Base-by-base conservation (phyloP, 2,888 invertebrate species). In the Elysia crispata region DNA sequence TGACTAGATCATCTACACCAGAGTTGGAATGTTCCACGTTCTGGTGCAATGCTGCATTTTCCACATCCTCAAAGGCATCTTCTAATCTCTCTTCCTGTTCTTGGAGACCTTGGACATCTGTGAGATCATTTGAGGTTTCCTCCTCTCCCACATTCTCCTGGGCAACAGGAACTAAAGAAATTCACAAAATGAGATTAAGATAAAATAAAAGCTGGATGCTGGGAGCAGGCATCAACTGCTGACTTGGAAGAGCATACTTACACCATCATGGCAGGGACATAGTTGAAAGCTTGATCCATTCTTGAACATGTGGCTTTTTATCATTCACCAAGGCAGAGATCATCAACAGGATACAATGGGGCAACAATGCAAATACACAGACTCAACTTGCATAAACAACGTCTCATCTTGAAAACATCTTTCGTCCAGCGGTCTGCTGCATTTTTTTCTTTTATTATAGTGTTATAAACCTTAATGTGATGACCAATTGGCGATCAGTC, bases 151-250 rank as follows among this genome's bases (percentile, higher is more conserved):
- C 80, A 70, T 30, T 54, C 30, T 64, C 76, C 41, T 76, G 76
- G 41, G n/a, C 66, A 49, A 75, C 62, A 50, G 80, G 72, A 76
- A 73, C 80, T 80, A 80, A 76, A 80, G 80, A 80, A 80, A 80
- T 80, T 80, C 60, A 76, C 73, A 80, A 80, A 80, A 80, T 76
- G 62, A 80, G 76, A 76, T 73, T 76, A 73, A 62, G 75, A 62
- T 64, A 76, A 80, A 28, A 76, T 50, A 76, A n/a, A 76, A 80
- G 70, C 76, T 80, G 80, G 72, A 54, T 64, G 80, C 31, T 76
- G 76, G 62, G 75, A 67, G 64, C 33, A 79, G 41, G 57, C 79
- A 70, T 76, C 80, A 76, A 57, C 67, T 49, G 76, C 74, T 30
- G 74, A 74, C 67, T 74, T 57, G 25, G 66, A 33, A 41, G 70